A percentile compares a stretch with the other conserved stretches of the same genome.
Conservation (phyloP, 2,797 vertebrate genomes). For the Tenualosa ilisha region DNA sequence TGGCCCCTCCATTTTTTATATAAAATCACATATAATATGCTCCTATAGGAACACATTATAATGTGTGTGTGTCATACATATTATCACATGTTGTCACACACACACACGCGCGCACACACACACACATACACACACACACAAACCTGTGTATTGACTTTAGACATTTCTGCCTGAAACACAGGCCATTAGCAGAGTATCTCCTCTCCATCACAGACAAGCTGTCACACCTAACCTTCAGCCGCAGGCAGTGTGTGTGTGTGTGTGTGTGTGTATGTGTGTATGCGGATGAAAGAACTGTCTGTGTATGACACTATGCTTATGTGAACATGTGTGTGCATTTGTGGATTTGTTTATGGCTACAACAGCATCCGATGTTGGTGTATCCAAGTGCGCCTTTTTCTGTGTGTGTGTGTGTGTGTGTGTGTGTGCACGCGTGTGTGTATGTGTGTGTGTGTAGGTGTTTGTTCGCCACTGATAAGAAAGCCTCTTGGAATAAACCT, state of each 20-base stretch:
- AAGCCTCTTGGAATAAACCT: background rate
- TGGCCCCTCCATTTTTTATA: background rate
- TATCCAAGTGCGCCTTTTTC: background rate
- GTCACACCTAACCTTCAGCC: background rate
- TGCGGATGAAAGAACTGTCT: background rate
- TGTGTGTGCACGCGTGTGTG: constrained; percentile 30
- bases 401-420: constrained; percentile 41
- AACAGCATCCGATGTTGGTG: background rate
- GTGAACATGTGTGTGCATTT: background rate
- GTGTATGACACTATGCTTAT: background rate
- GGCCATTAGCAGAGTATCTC: background rate
- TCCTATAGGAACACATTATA: background rate
- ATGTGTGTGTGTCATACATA: background rate
- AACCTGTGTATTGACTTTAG: background rate
- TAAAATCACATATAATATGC: background rate
- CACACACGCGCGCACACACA: background rate
- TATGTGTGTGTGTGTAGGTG: constrained; percentile 17
- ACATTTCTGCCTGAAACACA: background rate
- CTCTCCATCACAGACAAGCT: background rate
- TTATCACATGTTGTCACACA: background rate
- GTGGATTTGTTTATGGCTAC: background rate
- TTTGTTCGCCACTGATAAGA: background rate
- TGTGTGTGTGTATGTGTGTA: background rate
- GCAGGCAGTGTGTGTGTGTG: background rate
- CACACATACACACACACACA: background rate